A percentile compares a stretch with the other conserved stretches of the same genome.
Evolutionary conservation across 2,113 vertebrate genomes (phyloP).

Genomic region (Atractosteus spatula): DNA sequence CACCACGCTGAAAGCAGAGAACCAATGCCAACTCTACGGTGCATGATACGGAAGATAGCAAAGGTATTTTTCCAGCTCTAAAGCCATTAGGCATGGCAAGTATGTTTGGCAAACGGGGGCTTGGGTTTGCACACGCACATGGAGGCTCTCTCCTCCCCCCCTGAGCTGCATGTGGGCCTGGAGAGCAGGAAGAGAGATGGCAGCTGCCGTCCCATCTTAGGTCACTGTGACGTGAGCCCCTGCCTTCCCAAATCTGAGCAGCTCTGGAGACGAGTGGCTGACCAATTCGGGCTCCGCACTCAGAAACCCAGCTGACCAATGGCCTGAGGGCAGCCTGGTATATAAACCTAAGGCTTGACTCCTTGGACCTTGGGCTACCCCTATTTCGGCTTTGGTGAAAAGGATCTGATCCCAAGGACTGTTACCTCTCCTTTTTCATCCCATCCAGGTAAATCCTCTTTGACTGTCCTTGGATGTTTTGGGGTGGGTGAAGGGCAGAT

Average conservation of each 20-base stretch:
- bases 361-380: slow-evolving; percentile 69
- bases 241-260: slow-evolving; percentile 67
- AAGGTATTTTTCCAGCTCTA: too few relatives aligned
- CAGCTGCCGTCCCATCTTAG: slow-evolving; percentile 60
- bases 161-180: slow-evolving; percentile 54
- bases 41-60: too few relatives aligned
- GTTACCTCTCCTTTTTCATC: slow-evolving; percentile 66
- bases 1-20: too few relatives aligned
- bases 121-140: too few relatives aligned
- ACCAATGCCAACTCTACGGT: too few relatives aligned
- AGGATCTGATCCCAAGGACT: slow-evolving; percentile 76
- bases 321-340: slow-evolving; percentile 45
- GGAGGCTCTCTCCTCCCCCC: too few relatives aligned
- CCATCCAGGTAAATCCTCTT: slow-evolving; percentile 63
- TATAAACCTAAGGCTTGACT: slow-evolving; percentile 58
- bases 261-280: slow-evolving; percentile 22
- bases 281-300: slow-evolving; percentile 54
- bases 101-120: too few relatives aligned
- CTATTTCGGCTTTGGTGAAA: slow-evolving; percentile 68
- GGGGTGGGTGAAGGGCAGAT: too few relatives aligned
- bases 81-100: too few relatives aligned
- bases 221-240: slow-evolving; percentile 51
- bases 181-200: slow-evolving; percentile 26
- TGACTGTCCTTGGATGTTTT: too few relatives aligned
- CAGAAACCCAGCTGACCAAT: slow-evolving; percentile 48